These are phyloP conservation scores for Poeciliopsis presidionis DNA, from an alignment of 2,797 vertebrate species.

Conservation along the genomic window DNA sequence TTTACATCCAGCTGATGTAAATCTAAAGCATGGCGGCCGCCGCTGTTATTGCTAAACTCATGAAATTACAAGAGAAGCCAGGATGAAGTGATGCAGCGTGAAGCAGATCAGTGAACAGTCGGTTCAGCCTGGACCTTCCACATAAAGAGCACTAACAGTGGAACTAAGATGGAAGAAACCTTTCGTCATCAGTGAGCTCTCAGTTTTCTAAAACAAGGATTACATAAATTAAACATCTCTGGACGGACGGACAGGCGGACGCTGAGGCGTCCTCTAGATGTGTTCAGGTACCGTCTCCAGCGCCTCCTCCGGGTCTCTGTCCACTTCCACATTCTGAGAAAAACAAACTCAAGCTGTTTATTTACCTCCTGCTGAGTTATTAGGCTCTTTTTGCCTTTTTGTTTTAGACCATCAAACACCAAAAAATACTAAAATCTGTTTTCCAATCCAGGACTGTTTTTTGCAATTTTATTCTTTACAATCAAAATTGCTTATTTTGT, in stretches of 20 bases:
- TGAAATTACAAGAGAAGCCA: neutral
- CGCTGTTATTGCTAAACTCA: neutral
- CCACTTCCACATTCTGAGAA: slow-evolving; percentile 82
- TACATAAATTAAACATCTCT: slow-evolving; percentile 14
- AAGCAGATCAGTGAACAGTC: neutral
- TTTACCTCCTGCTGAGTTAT: neutral
- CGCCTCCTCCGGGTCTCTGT: slow-evolving; percentile 78
- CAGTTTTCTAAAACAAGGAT: slow-evolving; percentile 5
- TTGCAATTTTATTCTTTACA: neutral
- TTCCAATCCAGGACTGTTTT: neutral
- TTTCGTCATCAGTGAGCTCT: neutral
- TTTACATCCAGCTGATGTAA: neutral
- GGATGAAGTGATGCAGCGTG: neutral
- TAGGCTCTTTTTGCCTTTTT: neutral
- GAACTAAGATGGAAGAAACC: neutral
- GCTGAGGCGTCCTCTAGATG: slow-evolving; percentile 49
- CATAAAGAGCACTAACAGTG: slow-evolving; percentile 1
- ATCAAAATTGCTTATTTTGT: too few relatives aligned
- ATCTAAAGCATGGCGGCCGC: neutral
- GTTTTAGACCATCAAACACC: neutral
- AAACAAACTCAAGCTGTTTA: neutral
- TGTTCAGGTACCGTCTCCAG: slow-evolving; percentile 79
- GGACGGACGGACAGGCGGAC: slow-evolving; percentile 10
- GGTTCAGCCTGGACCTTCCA: neutral
- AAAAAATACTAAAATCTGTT: neutral